These are phyloP conservation scores for Tridacna gigas DNA, from an alignment of 2,888 invertebrate genomes.

Conservation along the genomic window DNA sequence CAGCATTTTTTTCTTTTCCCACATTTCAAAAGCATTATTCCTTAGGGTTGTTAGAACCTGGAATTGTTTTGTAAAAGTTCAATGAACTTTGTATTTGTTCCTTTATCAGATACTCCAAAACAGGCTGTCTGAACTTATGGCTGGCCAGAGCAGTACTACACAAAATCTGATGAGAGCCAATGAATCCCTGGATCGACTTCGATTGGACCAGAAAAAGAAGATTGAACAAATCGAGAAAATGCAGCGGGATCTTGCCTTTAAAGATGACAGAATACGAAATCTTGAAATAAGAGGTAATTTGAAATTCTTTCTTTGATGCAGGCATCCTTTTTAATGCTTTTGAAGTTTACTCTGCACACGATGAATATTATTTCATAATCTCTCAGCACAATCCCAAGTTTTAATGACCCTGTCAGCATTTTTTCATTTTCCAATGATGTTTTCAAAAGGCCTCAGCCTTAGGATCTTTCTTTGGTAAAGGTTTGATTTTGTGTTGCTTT, in stretches of 20 bases:
- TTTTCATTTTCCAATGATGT: no score
- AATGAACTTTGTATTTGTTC: not conserved
- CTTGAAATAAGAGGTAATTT: conserved; percentile 76
- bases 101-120: conserved; percentile 67
- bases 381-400: no score
- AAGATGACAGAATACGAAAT: conserved; percentile 76
- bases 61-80: no score
- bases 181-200: conserved; percentile 70
- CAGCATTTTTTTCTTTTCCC: not conserved
- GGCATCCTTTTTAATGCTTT: no score
- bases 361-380: no score
- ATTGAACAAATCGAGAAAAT: conserved; percentile 74
- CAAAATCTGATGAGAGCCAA: conserved; percentile 65
- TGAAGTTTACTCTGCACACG: no score
- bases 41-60: no score
- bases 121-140: conserved; percentile 65
- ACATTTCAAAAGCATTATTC: no score
- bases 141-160: conserved; percentile 67
- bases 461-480: no score
- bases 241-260: conserved; percentile 69
- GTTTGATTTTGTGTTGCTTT: no score
- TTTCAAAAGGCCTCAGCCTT: no score
- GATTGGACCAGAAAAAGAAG: conserved; percentile 73
- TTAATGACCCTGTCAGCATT: no score
- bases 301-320: not conserved